Base-by-base conservation (phyloP, 2,113 vertebrate species). In the Oostethus manadensis region DNA sequence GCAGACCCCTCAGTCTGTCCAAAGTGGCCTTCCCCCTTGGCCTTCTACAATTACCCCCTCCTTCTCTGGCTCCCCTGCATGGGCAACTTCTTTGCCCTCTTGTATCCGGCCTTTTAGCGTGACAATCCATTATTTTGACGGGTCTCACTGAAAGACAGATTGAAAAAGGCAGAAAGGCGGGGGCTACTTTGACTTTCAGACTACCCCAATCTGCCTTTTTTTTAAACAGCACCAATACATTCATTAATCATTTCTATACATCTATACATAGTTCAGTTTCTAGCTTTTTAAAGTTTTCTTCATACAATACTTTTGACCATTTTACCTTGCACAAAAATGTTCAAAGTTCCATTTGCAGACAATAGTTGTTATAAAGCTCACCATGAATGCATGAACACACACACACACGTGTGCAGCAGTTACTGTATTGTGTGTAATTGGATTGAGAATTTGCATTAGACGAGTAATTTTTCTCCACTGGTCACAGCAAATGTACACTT, bases 51-150 rank as follows among this genome's bases (percentile, higher is more conserved):
- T 79, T 73, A 74, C 73, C 60, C 66, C 35, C 74, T 66, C 63
- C 68, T 64, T 51, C 40, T 17, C 33, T 21, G 2, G 50, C 66
- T 68, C 74, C 70, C 64, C 73, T 71, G 42, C 69, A 56, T 60
- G 60, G 68, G 64, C 74, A 78, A 64, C 82, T 77, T 68, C 66
- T 80, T 77, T 83, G 77, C 78, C 82, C 84, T 73, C 82, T 87
- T 83, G 80, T 82, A 84, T 87, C 82, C 74, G 77, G 82, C 77
- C 76, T 78, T 79, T 87, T 84, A 86, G 80, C 77, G 71, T 86
- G 85, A 87, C 85, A 87, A 84, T 86, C 79, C 78, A 84, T 86
- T 86, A 84, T 86, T 84, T 75, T 84, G 82, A 86, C 68, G 69
- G 66, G 64, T 83, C 74, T 53, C 66, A 76, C 58, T 66, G 67